Base-by-base conservation (phyloP, 2,797 vertebrate genomes). In the Rachycentron canadum region DNA sequence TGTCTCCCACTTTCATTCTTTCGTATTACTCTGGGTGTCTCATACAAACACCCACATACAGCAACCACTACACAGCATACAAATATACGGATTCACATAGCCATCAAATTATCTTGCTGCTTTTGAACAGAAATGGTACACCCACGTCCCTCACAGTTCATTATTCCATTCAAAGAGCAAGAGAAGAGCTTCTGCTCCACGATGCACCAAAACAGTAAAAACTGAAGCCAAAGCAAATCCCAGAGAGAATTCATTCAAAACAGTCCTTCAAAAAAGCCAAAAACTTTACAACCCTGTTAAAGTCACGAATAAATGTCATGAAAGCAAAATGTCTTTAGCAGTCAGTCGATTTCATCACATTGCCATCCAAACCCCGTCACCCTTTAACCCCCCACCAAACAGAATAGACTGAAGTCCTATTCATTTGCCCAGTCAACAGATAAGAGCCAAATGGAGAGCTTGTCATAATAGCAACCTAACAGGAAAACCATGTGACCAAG, bases 351-450 rank as follows among this genome's bases (percentile, higher is more conserved):
- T 78, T 89, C 82, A 89, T 81, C 77, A 80, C 74, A 52, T 36
- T 76, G 62, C 72, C 76, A 83, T 89, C 80, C 83, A 86, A 85
- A 69, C 72, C 57, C 60, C 80, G 45, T 83, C 76, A 83, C 73
- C 84, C 78, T 52, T 77, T 82, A 57, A 76, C 80, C 84, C 82
- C 53, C 62, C 7, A 19, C 75, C 64, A 70, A 71, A 52, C 36
- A 81, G 73, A 82, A 76, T 61, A 75, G 74, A 92, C 89, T 89
- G 71, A 88, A 84, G 86, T 89, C 79, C 80, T 77, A 83, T 91
- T 93, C 90, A 88, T 90, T 80, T 75, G 83, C 71, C 76, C 81
- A 86, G 78, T 92, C 82, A 91, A 81, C 75, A 80, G 79, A 65
- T 75, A 34, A 78, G 81, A 82, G 77, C 78, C 78, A 83, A 84